Base-by-base conservation (phyloP, 2,888 invertebrate genomes). In the Lathronympha strigana region DNA sequence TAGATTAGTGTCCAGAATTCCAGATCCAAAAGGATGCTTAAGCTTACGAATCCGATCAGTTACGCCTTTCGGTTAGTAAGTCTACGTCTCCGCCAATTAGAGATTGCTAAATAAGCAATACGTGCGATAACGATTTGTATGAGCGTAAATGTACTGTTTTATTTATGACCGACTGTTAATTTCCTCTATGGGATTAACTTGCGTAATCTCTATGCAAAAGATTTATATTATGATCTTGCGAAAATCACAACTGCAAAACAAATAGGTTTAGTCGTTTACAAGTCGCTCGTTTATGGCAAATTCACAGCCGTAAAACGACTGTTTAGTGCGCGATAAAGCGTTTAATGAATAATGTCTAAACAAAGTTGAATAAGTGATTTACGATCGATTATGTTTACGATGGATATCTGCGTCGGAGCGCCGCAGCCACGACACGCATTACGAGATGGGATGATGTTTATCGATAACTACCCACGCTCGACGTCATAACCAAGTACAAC, bases 311-410 rank as follows among this genome's bases (percentile, higher is more conserved):
- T 53, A 62, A 66, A 68, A 66, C 67, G 63, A 49, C 68, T 55
- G 67, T 69, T 66, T 67, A 63, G 47, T 64, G 25, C 31, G 53
- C 71, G 57, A 69, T 69, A 69, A 72, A 70, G 68, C 70, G 62
- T 71, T 69, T 70, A 69, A 71, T 72, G 68, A 74, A 73, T 76
- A 74, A 67, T 55, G 54, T 75, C 77, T 81, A 82, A 81, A 80
- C 78, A 80, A 78, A 72, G 71, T 67, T 69, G 71, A 72, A 73
- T 75, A 72, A 74, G 68, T 72, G 75, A 82, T 83, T 81, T 81
- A 82, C 74, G 72, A 71, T 71, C 77, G 75, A 76, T 81, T 77
- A 78, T 76, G 76, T 79, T 80, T 79, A 81, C 77, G 76, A 77
- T 69, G 69, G 72, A 67, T 72, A 73, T 73, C 71, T 74, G 71